Percentiles rank a stretch among this genome's conserved stretches.
Conservation (phyloP, 1,140 invertebrate genomes). For the Pogonomyrmex barbatus region DNA sequence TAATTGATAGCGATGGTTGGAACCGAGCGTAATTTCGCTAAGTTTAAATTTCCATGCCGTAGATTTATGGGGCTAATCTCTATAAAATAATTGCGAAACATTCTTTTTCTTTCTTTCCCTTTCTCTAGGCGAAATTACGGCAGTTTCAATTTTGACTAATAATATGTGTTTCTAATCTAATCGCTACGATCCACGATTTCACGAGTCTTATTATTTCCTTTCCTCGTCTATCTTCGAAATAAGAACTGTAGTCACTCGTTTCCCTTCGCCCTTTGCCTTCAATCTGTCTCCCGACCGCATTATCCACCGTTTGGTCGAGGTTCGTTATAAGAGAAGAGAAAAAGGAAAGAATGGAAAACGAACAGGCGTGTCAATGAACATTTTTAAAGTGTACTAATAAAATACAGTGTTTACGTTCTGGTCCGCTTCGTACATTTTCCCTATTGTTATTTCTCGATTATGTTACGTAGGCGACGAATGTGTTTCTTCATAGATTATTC, state of each 20-base stretch:
- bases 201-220: constrained; percentile 56
- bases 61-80: neutral
- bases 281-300: constrained; percentile 1
- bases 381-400: constrained; percentile 77
- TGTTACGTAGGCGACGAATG: constrained; percentile 12
- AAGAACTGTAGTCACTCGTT: constrained; percentile 48
- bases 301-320: constrained; percentile 26
- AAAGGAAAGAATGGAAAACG: constrained; percentile 25
- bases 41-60: neutral
- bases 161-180: neutral
- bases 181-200: constrained; percentile 32
- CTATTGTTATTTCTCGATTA: constrained; percentile 61
- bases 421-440: constrained; percentile 76
- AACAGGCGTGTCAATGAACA: constrained; percentile 73
- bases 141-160: constrained; percentile 22
- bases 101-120: neutral
- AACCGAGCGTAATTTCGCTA: constrained; percentile 19
- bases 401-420: constrained; percentile 79
- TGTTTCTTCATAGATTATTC: constrained; percentile 34
- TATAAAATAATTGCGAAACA: neutral
- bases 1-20: constrained; percentile 29
- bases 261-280: neutral
- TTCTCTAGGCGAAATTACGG: neutral
- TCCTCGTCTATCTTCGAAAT: constrained; percentile 35
- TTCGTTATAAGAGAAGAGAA: constrained; percentile 53